These are phyloP conservation scores for Tanaodytes sp. DNA, from an alignment of 2,888 invertebrate genomes.

Conservation along the genomic window DNA sequence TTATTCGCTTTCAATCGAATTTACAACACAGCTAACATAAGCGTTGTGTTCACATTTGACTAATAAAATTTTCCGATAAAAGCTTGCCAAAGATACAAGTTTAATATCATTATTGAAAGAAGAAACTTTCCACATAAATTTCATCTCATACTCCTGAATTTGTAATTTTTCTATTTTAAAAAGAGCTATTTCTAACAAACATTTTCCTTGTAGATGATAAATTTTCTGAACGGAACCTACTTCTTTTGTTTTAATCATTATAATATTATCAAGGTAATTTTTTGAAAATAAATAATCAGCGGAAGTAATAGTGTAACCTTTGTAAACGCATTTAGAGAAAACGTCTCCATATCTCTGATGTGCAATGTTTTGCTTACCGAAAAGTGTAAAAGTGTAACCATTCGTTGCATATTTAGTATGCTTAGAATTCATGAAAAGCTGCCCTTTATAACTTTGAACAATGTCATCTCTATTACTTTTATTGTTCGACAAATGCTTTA, in stretches of 20 bases:
- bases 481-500: background rate
- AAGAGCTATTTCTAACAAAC: background rate
- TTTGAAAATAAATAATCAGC: background rate
- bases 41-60: background rate
- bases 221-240: constrained; percentile 1
- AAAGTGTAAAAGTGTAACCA: background rate
- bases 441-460: background rate
- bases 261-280: constrained; percentile 8
- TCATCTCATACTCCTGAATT: constrained; percentile 14
- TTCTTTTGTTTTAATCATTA: constrained; percentile 9
- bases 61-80: constrained; percentile 7
- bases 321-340: constrained; percentile 3
- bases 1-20: constrained; percentile 10
- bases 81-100: background rate
- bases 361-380: constrained; percentile 1
- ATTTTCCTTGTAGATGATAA: background rate
- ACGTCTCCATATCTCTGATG: background rate
- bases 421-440: background rate
- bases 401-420: background rate
- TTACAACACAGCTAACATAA: constrained; percentile 5
- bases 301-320: constrained; percentile 6
- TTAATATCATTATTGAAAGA: constrained; percentile 1
- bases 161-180: background rate
- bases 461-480: background rate
- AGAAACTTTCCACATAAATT: constrained; percentile 9